These are phyloP conservation scores for Salpingus planirostris DNA, from an alignment of 2,888 invertebrate genomes.

Conservation along the genomic window DNA sequence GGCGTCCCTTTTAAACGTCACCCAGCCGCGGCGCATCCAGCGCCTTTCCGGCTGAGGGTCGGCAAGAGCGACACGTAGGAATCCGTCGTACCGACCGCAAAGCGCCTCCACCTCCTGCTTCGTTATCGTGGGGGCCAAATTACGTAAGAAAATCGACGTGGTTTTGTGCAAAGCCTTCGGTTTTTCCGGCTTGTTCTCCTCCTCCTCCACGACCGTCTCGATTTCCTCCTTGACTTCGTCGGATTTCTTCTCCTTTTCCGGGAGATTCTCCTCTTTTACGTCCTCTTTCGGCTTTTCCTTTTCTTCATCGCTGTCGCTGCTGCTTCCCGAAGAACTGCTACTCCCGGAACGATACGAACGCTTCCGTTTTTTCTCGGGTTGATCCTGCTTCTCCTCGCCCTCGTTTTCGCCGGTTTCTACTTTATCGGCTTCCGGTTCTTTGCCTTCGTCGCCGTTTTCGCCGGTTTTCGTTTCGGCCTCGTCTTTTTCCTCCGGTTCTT, in stretches of 20 bases:
- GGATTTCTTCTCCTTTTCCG: slow-evolving; percentile 29
- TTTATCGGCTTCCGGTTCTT: background rate
- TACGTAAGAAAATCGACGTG: slow-evolving; percentile 92
- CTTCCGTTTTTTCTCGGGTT: slow-evolving; percentile 40
- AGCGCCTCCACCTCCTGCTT: slow-evolving; percentile 95
- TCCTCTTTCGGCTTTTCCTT: too few species aligned
- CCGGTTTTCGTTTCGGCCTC: slow-evolving; percentile 26
- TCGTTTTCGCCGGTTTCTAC: too few species aligned
- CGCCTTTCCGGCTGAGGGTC: slow-evolving; percentile 94
- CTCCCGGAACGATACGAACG: slow-evolving; percentile 47
- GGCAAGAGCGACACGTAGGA: slow-evolving; percentile 88
- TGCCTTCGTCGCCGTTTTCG: background rate
- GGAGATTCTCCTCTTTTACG: slow-evolving; percentile 21
- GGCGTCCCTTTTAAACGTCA: slow-evolving; percentile 91
- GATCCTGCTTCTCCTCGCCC: slow-evolving; percentile 39
- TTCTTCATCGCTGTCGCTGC: slow-evolving; percentile 44
- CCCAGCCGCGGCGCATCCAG: slow-evolving; percentile 97
- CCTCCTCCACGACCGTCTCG: slow-evolving; percentile 35
- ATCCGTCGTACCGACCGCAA: slow-evolving; percentile 61
- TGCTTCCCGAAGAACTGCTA: slow-evolving; percentile 40
- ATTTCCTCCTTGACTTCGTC: slow-evolving; percentile 35
- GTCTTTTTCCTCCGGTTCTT: slow-evolving; percentile 36
- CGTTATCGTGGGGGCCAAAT: slow-evolving; percentile 91
- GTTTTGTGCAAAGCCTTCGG: slow-evolving; percentile 85
- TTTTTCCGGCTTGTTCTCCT: slow-evolving; percentile 43